Percentiles rank a stretch among this genome's conserved stretches.
Evolutionary conservation across 1,140 invertebrate species (phyloP).

Genomic region (Sminthurides bifidus): DNA sequence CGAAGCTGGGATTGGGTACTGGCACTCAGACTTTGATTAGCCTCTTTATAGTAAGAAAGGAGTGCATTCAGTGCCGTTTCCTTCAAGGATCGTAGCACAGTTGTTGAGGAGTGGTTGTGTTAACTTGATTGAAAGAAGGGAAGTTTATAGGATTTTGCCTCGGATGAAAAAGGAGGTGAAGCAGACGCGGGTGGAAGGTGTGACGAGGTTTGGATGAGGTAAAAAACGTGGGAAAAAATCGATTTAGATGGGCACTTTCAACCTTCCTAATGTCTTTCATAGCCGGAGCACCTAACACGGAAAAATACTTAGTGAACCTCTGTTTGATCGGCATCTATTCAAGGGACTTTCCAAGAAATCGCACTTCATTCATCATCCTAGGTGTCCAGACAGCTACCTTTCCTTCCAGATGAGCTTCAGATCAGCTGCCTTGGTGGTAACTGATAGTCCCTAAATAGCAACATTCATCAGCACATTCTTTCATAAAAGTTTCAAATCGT

Average conservation of each 20-base stretch:
- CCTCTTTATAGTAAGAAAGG: not conserved
- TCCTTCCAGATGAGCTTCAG: too few relatives aligned
- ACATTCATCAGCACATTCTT: not conserved
- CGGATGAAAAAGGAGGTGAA: not conserved
- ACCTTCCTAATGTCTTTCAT: constrained; percentile 14
- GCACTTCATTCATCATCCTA: constrained; percentile 24
- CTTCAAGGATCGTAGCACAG: too few relatives aligned
- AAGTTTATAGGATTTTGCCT: not conserved
- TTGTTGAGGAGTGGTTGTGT: too few relatives aligned
- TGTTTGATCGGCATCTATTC: constrained; percentile 7
- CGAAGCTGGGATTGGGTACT: not conserved
- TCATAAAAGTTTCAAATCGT: not conserved
- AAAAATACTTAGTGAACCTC: constrained; percentile 21
- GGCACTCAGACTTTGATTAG: not conserved
- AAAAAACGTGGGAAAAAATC: constrained; percentile 7
- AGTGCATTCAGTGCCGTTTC: too few relatives aligned
- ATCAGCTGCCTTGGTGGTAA: too few relatives aligned
- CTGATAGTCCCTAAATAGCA: not conserved
- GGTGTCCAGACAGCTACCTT: constrained; percentile 7
- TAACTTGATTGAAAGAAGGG: not conserved
- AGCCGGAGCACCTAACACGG: constrained; percentile 17
- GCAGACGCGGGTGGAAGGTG: constrained; percentile 9
- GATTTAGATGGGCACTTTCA: constrained; percentile 19
- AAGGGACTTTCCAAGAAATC: constrained; percentile 15
- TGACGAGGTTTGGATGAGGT: too few relatives aligned